These are phyloP conservation scores for Scaptomyza montana DNA, from an alignment of 1,140 invertebrate species.

Conservation along the genomic window DNA sequence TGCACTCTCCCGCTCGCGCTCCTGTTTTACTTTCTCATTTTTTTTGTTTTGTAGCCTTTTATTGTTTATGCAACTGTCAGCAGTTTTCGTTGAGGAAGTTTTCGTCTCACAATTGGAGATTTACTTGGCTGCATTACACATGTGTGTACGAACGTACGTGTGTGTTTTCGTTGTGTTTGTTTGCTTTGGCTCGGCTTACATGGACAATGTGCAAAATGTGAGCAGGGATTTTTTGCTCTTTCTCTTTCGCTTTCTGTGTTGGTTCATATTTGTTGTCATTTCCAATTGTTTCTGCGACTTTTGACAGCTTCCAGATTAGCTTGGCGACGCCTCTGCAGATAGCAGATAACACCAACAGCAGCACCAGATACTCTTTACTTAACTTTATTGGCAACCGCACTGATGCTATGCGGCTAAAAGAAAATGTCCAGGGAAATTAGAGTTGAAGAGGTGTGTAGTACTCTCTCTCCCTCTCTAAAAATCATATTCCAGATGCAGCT, in stretches of 20 bases:
- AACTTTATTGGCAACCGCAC: conserved; percentile 10
- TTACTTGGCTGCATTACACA: conserved; percentile 40
- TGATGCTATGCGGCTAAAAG: conserved; percentile 24
- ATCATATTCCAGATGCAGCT: neutral
- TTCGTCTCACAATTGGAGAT: conserved; percentile 56
- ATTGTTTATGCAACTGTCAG: conserved; percentile 81
- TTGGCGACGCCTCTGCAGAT: conserved; percentile 62
- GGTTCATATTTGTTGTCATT: conserved; percentile 79
- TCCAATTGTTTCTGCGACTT: conserved; percentile 79
- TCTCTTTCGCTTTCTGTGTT: conserved; percentile 32
- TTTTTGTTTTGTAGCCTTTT: conserved; percentile 54
- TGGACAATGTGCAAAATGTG: conserved; percentile 30
- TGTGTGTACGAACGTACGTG: neutral
- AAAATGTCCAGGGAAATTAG: conserved; percentile 65
- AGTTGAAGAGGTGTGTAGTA: conserved; percentile 9
- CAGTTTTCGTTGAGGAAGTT: conserved; percentile 64
- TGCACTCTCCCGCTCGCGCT: conserved; percentile 35
- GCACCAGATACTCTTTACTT: conserved; percentile 1
- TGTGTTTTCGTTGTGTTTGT: conserved; percentile 32
- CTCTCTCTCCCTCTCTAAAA: neutral
- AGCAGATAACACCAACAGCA: conserved; percentile 1
- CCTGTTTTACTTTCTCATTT: neutral
- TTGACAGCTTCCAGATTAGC: conserved; percentile 77
- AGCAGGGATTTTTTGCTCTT: neutral
- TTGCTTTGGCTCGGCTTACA: conserved; percentile 53